These are phyloP conservation scores for Trileptium ribeirensis DNA, from an alignment of 2,888 invertebrate genomes.

Conservation along the genomic window DNA sequence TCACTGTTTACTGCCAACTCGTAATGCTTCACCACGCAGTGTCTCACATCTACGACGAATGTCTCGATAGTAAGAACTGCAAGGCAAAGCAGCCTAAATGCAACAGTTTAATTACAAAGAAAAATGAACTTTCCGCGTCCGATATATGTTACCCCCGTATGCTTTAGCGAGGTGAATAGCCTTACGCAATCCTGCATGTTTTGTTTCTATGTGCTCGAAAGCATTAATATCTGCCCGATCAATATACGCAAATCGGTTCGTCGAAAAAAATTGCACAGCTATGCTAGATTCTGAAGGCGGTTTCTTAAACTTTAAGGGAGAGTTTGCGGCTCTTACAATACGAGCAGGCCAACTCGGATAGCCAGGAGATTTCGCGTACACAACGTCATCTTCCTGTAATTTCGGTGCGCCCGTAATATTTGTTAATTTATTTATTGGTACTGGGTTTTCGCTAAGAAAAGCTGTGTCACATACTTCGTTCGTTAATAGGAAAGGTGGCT, in stretches of 20 bases:
- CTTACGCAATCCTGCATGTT: not conserved
- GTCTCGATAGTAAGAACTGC: not conserved
- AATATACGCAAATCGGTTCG: not conserved
- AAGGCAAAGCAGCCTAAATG: not conserved
- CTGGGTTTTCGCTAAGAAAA: too few species aligned
- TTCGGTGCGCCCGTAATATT: too few species aligned
- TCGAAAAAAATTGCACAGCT: not conserved
- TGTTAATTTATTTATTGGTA: too few species aligned
- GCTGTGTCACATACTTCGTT: not conserved
- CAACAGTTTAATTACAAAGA: not conserved
- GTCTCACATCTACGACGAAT: not conserved
- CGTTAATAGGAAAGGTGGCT: not conserved
- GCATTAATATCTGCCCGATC: not conserved
- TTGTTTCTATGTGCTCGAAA: not conserved
- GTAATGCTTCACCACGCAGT: not conserved
- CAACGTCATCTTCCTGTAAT: not conserved
- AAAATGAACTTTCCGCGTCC: not conserved
- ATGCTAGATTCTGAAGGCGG: not conserved
- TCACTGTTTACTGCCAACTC: too few species aligned
- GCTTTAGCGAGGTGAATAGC: not conserved
- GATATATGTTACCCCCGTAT: not conserved
- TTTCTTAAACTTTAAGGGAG: not conserved
- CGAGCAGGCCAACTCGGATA: not conserved
- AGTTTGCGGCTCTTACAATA: not conserved
- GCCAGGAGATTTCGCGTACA: not conserved